Base-by-base conservation (phyloP, 92 coral and sea anemone species). In the Zoanthus solanderi region DNA sequence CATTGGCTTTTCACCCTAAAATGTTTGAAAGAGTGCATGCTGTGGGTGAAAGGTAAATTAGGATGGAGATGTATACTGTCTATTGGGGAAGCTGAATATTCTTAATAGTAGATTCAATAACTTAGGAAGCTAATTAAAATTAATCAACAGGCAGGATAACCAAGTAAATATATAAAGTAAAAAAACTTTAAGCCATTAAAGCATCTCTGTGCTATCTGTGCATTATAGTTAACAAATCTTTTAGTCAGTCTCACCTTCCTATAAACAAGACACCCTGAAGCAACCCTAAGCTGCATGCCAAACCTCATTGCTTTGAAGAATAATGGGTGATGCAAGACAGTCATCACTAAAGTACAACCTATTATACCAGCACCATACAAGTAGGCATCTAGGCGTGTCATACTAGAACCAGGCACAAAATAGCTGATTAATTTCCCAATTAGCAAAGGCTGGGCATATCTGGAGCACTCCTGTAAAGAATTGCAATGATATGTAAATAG, bases 351-450 rank as follows among this genome's bases (percentile, higher is more conserved):
- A 4, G 92, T 75, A 67, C 88, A 92, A 4, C 91, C 18, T 17
- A 90, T 83, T 50, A 97, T 85, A 69, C 81, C 32, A 3, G 90
- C 80, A 7, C 94, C 97, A 61, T 89, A 91, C 7, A 94, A 15
- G 46, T 92, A 94, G 30, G 95, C 99, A 34, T 92, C 91, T 34
- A 87, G 89, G 23, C 68, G 88, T 30, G 95, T 90, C 16, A 92
- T 85, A 9, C 85, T 84, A 31, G 99, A 89, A 6, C 89, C 93
- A 37, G 95, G 96, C 9, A 83, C 86, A 72, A 97, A 97, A 84
- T 84, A 97, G 32, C 92, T 92, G 18, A 97, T 89, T 54, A 97
- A 72, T 80, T 93, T 93, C 47, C 98, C 98, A 84, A 95, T 94
- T 63, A 94, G 90, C 37, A 93, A 72, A 54, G 98, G 98, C 71